Base-by-base conservation (phyloP, 2,113 vertebrate species). In the Ictidomys tridecemlineatus region DNA sequence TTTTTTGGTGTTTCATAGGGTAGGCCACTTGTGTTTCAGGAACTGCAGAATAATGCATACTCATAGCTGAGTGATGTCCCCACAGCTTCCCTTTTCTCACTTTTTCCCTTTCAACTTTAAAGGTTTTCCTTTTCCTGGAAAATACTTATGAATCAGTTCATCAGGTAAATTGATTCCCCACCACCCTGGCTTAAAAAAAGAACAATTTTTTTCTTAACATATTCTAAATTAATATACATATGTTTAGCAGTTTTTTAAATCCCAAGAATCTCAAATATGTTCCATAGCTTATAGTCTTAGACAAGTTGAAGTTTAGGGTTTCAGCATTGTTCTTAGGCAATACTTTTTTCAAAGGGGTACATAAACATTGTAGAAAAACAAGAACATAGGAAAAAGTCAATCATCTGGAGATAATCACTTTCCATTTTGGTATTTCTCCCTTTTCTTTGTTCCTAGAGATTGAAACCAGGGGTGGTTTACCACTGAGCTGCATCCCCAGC, bases 1-100 rank as follows among this genome's bases (percentile, higher is more conserved):
- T 16, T 93, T 93, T 94, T n/a, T 26, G 58, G 32, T 79, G 18
- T 90, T 95, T 84, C 32, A 32, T 87, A 89, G 74, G 39, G n/a
- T 8, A 58, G 58, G 30, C 17, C 70, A 76, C 63, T 61, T 90
- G n/a, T 14, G 24, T 39, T 88, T 86, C 18, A 74, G 22, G 24
- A 53, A 77, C 76, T 51, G 17, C 4, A 0, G 22, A 39, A 65
- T 89, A 32, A 42, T 17, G 32, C 4, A 4, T 17, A 74, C 48
- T 73, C 65, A 45, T 42, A 48, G 8, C 32, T 13, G 18, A 58
- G 53, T 72, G 85, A 32, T 86, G 79, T 18, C 63, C 51, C 39
- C n/a, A 2, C 76, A 69, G 5, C 24, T 74, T 93, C 39, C 58
- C 34, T 37, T 72, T 91, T 48, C 42, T 94, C 6, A 26, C 28